Evolutionary conservation across 2,113 vertebrate species (phyloP), one percentile per base, ranked within the genome.

Genomic region (Oreochromis tanganicae): DNA sequence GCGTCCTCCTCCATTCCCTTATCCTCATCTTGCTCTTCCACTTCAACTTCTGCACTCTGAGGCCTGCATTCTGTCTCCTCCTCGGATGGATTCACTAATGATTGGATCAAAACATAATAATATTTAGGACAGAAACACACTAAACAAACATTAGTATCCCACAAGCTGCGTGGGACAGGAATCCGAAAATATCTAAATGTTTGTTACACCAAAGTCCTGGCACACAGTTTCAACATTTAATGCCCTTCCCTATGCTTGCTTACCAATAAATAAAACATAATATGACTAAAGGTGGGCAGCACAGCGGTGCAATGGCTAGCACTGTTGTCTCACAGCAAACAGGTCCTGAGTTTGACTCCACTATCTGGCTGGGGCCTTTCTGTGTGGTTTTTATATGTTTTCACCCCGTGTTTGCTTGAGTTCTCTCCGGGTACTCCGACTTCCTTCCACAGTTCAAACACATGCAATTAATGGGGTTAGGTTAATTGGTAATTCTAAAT

Each of bases 11-110:
- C 91, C 63, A 59, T 78, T 11, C 24, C 50, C 38, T 85, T 61
- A 17, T 84, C 91, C 34, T 52, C 85, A 1, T 81, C 46, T 29
- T 88, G 46, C 73, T 95, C 95, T 9, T 88, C 54, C 11, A 68
- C 10, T 19, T 93, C 88, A 34, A 66, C 81, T 61, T 88, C 75
- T 80, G 46, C 46, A 5, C 83, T 83, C 13, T 71, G 50, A 83
- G 36, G 38, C 19, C 78, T 87, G 32, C 63, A 29, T 19, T 54
- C 79, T 54, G 83, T 93, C 88, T 92, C 90, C 81, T 85, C 90
- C 83, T 87, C 48, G 27, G 63, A 80, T 16, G 85, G 95, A 84
- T 91, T 96, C 98, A 98, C 97, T 97, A 71, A 87, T 85, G 11
- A 52, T 50, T 78, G 46, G 27, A 13, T 50, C 6, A 80, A 84